phyloP scores from a whole-genome alignment of 2,797 vertebrate genomes.

The Remorina albescens region DNA sequence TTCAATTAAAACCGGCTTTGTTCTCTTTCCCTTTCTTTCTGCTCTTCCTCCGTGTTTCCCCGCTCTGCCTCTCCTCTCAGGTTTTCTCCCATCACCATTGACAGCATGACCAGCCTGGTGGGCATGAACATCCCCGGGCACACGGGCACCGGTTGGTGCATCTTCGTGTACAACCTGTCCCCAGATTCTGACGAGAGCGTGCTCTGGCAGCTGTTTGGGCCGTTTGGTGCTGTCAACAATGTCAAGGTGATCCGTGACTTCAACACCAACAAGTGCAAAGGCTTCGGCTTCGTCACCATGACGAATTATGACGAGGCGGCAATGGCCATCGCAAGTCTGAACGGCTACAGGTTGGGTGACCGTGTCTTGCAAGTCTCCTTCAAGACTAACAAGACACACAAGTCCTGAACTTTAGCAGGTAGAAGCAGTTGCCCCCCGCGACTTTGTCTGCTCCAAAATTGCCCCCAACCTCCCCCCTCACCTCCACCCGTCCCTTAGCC shows the following conservation, averaged over 20 bases:
- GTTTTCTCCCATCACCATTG: slow-evolving; percentile 99
- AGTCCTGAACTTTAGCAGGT: slow-evolving; percentile 92
- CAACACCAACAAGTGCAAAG: slow-evolving; percentile 99
- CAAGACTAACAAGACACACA: slow-evolving; percentile 99
- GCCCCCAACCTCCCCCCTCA: slow-evolving; percentile 49
- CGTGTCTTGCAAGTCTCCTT: slow-evolving; percentile 99
- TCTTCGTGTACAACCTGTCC: slow-evolving; percentile 99
- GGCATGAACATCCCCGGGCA: slow-evolving; percentile 99
- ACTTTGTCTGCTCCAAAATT: slow-evolving; percentile 76
- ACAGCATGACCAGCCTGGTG: slow-evolving; percentile 99
- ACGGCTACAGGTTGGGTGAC: slow-evolving; percentile 99
- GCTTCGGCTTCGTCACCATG: slow-evolving; percentile 99
- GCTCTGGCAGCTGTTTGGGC: slow-evolving; percentile 99
- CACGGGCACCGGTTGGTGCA: slow-evolving; percentile 99
- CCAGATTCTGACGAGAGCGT: slow-evolving; percentile 99
- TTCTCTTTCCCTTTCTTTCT: slow-evolving; percentile 33
- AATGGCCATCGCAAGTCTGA: slow-evolving; percentile 99
- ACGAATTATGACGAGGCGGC: slow-evolving; percentile 99
- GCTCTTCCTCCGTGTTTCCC: slow-evolving; percentile 28
- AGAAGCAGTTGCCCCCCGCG: slow-evolving; percentile 76
- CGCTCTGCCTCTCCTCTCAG: slow-evolving; percentile 78
- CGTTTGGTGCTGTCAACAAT: slow-evolving; percentile 98
- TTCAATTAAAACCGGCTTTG: slow-evolving; percentile 41
- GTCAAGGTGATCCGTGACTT: slow-evolving; percentile 99
- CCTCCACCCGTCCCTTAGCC: slow-evolving; percentile 74